These are phyloP conservation scores for Ophiothrix spiculata DNA, from an alignment of 35 echinoderm and acorn worm species.

Conservation along the genomic window DNA sequence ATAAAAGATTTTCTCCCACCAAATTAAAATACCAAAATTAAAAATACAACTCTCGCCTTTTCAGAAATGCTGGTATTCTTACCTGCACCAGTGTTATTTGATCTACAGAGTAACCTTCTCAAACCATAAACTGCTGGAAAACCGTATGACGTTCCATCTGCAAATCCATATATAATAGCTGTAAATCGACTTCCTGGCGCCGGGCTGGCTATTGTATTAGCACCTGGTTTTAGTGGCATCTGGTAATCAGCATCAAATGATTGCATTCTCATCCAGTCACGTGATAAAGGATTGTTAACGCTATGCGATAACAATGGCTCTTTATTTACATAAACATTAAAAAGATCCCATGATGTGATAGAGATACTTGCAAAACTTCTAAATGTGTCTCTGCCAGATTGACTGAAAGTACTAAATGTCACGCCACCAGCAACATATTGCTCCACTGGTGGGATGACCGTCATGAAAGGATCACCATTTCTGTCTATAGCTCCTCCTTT, in stretches of 20 bases:
- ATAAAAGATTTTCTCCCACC: no score
- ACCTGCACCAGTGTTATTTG: no score
- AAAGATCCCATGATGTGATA: constrained; percentile 62
- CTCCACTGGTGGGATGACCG: constrained; percentile 57
- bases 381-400: constrained; percentile 35
- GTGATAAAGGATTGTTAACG: neutral
- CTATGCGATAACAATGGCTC: constrained; percentile 32
- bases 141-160: no score
- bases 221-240: constrained; percentile 25
- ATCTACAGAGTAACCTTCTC: no score
- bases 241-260: constrained; percentile 52
- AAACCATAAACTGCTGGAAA: no score
- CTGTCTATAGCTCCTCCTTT: constrained; percentile 56
- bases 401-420: constrained; percentile 72
- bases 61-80: no score
- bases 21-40: no score
- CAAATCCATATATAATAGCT: constrained; percentile 72
- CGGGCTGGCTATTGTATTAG: constrained; percentile 51
- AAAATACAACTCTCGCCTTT: no score
- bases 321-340: constrained; percentile 48
- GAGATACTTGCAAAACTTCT: constrained; percentile 49
- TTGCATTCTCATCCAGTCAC: constrained; percentile 9
- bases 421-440: constrained; percentile 73
- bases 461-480: constrained; percentile 76
- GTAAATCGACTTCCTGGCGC: constrained; percentile 43